Evolutionary conservation across 2,797 vertebrate species (phyloP), one percentile per base, ranked within the genome.

Genomic region (Helarctos malayanus): DNA sequence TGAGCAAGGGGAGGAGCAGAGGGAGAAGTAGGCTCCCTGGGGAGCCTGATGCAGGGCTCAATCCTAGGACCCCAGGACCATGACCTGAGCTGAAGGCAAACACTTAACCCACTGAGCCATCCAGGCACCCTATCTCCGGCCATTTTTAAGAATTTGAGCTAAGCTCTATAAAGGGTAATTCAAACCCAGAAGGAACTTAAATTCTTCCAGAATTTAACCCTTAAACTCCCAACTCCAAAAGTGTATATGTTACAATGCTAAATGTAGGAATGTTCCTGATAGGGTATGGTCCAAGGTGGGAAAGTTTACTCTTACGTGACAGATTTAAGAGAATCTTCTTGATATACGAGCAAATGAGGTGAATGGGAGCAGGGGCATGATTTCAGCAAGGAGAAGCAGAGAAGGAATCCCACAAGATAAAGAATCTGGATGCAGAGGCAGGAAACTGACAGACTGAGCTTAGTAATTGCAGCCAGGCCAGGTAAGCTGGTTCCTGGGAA

Each of bases 101-200:
- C 32, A 7, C 32, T 65, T 65, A 65, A 65, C 32, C 61, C 61
- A 65, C 61, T 18, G 61, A 65, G 61, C 32, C 32, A 65, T 32
- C 61, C 61, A n/a, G 61, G 61, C 3, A 16, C 15, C 61, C 61
- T 14, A n/a, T 56, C 18, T 89, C 45, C 29, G 59, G 75, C 7
- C 12, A 76, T 54, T 54, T 95, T 90, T 57, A 65, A 88, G 49
- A 96, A 47, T 88, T 87, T 57, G 35, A 95, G 45, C n/a, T 84
- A 80, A 71, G 16, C 14, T 91, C 61, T 94, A 45, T 56, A 57
- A 80, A 57, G 29, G 5, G 49, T 80, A 54, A 38, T 29, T 94
- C 63, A 84, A 89, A 91, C 68, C 32, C 56, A 75, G 63, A 85
- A 83, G 16, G 27, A 84, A 75, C 10, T 47, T 93, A 73, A 57